Conservation (phyloP, 2,888 invertebrate genomes). For the Mythimna pallens region DNA sequence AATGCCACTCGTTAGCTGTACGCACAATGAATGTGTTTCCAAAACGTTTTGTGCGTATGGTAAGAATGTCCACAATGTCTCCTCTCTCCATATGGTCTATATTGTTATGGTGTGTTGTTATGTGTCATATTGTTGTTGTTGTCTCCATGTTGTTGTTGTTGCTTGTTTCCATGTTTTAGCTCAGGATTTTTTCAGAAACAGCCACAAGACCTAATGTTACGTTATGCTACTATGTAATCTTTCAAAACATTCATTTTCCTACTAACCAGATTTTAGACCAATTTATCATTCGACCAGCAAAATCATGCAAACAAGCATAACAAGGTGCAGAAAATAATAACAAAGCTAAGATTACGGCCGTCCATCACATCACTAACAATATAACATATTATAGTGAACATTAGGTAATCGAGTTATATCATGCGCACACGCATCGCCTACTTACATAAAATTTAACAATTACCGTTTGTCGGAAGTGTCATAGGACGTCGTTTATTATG, state of each 20-base stretch:
- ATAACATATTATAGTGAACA: constrained; percentile 41
- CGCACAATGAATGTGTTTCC: too few species aligned
- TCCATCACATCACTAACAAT: constrained; percentile 46
- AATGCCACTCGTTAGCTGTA: too few species aligned
- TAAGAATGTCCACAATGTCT: too few species aligned
- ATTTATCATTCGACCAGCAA: constrained; percentile 7
- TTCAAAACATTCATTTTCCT: constrained; percentile 1
- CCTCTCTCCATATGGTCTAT: too few species aligned
- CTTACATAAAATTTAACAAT: constrained; percentile 64
- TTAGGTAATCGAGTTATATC: constrained; percentile 64
- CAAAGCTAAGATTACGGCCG: constrained; percentile 13
- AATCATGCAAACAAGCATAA: constrained; percentile 3
- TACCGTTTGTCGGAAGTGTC: constrained; percentile 63
- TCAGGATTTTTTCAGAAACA: too few species aligned
- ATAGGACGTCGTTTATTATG: constrained; percentile 50
- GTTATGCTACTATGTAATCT: background rate
- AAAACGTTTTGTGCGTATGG: too few species aligned
- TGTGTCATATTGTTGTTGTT: too few species aligned
- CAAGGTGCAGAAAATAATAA: constrained; percentile 33
- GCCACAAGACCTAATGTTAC: background rate
- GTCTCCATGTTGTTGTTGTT: background rate
- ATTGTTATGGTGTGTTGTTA: too few species aligned
- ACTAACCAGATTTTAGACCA: background rate
- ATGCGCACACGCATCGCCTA: constrained; percentile 55
- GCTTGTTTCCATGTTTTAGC: too few species aligned